These are phyloP conservation scores for Esox lucius DNA, from an alignment of 2,797 vertebrate species.

Conservation along the genomic window DNA sequence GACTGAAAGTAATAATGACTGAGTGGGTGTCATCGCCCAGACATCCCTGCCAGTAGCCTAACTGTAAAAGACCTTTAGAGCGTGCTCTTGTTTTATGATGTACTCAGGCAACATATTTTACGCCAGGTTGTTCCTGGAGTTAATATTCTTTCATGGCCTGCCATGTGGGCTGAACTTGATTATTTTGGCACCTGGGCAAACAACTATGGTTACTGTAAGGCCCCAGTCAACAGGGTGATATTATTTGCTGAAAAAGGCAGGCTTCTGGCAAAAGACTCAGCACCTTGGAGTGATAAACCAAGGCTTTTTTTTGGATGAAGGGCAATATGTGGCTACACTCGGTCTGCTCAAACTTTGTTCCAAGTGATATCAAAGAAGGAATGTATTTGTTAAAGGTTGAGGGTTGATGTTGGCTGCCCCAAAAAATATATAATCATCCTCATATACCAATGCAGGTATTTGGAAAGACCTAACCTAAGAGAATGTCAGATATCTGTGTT, in stretches of 20 bases:
- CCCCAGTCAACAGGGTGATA: slow-evolving; percentile 72
- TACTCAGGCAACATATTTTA: slow-evolving; percentile 75
- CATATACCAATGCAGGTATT: slow-evolving; percentile 62
- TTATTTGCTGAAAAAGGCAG: slow-evolving; percentile 72
- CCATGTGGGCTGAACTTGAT: slow-evolving; percentile 81
- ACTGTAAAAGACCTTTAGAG: slow-evolving; percentile 75
- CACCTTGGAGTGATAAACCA: slow-evolving; percentile 76
- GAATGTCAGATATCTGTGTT: slow-evolving; percentile 69
- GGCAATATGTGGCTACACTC: slow-evolving; percentile 76
- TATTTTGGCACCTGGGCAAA: slow-evolving; percentile 83
- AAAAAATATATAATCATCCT: slow-evolving; percentile 59
- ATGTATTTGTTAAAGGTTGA: slow-evolving; percentile 68
- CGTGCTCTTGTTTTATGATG: slow-evolving; percentile 74
- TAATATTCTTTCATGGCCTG: slow-evolving; percentile 85
- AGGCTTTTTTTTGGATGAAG: slow-evolving; percentile 71
- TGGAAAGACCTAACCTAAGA: slow-evolving; percentile 63
- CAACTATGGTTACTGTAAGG: slow-evolving; percentile 72
- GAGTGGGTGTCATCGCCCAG: slow-evolving; percentile 73
- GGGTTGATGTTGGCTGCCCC: slow-evolving; percentile 51
- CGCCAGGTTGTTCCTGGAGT: slow-evolving; percentile 82
- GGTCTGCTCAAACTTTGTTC: slow-evolving; percentile 71
- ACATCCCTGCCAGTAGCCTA: slow-evolving; percentile 72
- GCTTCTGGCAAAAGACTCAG: slow-evolving; percentile 74
- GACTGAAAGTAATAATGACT: slow-evolving; percentile 75
- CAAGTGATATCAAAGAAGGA: slow-evolving; percentile 71